These are phyloP conservation scores for Beaufortia kweichowensis DNA, from an alignment of 2,113 vertebrate species.

Conservation along the genomic window DNA sequence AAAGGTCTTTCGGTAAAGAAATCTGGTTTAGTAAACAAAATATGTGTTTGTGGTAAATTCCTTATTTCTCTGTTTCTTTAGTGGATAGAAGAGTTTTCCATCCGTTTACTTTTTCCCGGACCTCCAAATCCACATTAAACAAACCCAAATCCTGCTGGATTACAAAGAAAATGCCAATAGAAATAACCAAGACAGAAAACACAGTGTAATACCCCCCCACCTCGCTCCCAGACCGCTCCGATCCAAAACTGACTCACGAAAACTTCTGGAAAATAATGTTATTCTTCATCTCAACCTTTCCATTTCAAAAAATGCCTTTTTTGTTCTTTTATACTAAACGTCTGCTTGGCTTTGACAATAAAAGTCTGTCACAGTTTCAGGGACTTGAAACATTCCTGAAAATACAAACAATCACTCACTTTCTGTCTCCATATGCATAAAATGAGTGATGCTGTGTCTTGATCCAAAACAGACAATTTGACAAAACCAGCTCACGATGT, in stretches of 20 bases:
- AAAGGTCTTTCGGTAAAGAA: neutral
- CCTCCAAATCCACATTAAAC: constrained; percentile 60
- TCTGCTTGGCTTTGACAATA: constrained; percentile 1
- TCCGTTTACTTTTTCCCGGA: constrained; percentile 38
- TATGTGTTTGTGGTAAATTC: constrained; percentile 40
- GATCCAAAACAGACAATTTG: neutral
- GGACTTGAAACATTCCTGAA: neutral
- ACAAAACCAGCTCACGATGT: neutral
- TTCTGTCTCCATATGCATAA: neutral
- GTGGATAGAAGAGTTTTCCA: constrained; percentile 49
- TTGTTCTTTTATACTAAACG: constrained; percentile 21
- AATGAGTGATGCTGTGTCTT: neutral
- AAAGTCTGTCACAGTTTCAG: neutral
- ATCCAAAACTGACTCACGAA: constrained; percentile 47
- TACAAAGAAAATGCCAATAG: constrained; percentile 57
- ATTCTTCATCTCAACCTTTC: constrained; percentile 46
- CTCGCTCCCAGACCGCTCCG: constrained; percentile 2
- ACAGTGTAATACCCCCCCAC: constrained; percentile 23
- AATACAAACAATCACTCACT: neutral
- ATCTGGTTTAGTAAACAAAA: constrained; percentile 15
- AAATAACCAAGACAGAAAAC: constrained; percentile 57
- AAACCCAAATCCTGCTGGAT: constrained; percentile 57
- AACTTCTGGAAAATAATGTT: constrained; percentile 53
- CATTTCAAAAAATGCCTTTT: constrained; percentile 11
- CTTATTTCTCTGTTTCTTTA: constrained; percentile 49